Evolutionary conservation across 2,888 invertebrate genomes (phyloP).

Genomic region (Euproctis similis): DNA sequence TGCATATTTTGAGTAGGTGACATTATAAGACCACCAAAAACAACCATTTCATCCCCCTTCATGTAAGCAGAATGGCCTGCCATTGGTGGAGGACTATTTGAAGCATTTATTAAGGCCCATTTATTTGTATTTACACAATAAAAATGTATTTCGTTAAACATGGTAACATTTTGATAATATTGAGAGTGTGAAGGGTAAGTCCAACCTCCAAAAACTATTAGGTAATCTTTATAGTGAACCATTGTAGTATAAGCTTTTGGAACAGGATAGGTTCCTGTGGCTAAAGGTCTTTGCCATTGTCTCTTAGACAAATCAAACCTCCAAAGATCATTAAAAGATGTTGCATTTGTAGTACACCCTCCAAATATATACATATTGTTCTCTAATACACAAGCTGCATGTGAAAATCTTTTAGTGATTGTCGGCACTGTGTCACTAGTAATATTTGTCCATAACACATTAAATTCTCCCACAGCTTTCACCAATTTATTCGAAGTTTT

Average conservation of each 20-base stretch:
- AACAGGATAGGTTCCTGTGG: slow-evolving; percentile 92
- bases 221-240: slow-evolving; percentile 87
- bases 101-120: slow-evolving; percentile 82
- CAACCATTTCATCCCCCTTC: slow-evolving; percentile 86
- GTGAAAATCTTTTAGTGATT: slow-evolving; percentile 94
- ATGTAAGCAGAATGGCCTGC: slow-evolving; percentile 96
- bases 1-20: slow-evolving; percentile 63
- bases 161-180: slow-evolving; percentile 87
- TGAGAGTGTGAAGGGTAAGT: slow-evolving; percentile 92
- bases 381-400: slow-evolving; percentile 88
- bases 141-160: slow-evolving; percentile 94
- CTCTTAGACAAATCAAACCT: slow-evolving; percentile 89
- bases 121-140: slow-evolving; percentile 88
- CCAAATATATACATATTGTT: slow-evolving; percentile 97
- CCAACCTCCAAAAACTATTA: slow-evolving; percentile 96
- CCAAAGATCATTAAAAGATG: slow-evolving; percentile 98
- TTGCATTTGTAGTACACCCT: slow-evolving; percentile 94
- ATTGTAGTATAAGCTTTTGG: slow-evolving; percentile 97
- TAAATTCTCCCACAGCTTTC: slow-evolving; percentile 84
- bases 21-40: slow-evolving; percentile 84
- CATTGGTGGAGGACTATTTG: slow-evolving; percentile 85
- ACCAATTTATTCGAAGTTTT: slow-evolving; percentile 84
- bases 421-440: slow-evolving; percentile 78
- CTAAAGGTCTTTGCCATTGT: slow-evolving; percentile 88
- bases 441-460: slow-evolving; percentile 83